Evolutionary conservation across 2,797 vertebrate genomes (phyloP), one percentile per base, ranked within the genome.

Genomic region (Labeo calbasu): DNA sequence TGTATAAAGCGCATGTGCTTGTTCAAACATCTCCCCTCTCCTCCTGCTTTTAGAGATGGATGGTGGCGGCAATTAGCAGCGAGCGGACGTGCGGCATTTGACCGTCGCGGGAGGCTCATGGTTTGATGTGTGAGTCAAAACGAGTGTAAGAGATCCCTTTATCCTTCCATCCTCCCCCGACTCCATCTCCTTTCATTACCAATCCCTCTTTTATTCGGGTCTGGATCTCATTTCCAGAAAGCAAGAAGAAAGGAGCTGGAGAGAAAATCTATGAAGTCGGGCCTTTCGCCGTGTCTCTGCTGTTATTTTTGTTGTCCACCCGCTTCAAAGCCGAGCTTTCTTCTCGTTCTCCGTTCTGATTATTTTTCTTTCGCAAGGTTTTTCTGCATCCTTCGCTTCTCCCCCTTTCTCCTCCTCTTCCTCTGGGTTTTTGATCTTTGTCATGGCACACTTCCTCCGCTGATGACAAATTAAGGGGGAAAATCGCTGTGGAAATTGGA

Each of bases 191-290:
- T 93, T 93, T 94, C 93, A 94, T 93, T 94, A 92, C 91, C 91
- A 92, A 90, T 93, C 91, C 89, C 84, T 90, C 89, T 88, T 90
- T 93, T 87, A 90, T 92, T 93, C 81, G 84, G 90, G 92, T 95
- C 94, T 95, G 94, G 94, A 93, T 94, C 88, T 93, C 87, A 94
- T 95, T 95, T 95, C 79, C 78, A 93, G 89, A 92, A 90, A 84
- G 88, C 85, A 81, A 79, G 83, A 77, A 72, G 75, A 69, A 66
- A 65, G 78, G 70, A 78, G 59, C 76, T 78, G 57, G 78, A 89
- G 85, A 92, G 88, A 88, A 87, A 92, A 92, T 92, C 61, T 65
- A 65, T 32, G 61, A 65, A 32, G 61, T 65, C 91, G 88, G 88
- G 68, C 88, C 86, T 91, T 82, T 87, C 81, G 85, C 90, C 86